Evolutionary conservation across 2,888 invertebrate genomes (phyloP), one percentile per base, ranked within the genome.

Genomic region (Machimus atricapillus): DNA sequence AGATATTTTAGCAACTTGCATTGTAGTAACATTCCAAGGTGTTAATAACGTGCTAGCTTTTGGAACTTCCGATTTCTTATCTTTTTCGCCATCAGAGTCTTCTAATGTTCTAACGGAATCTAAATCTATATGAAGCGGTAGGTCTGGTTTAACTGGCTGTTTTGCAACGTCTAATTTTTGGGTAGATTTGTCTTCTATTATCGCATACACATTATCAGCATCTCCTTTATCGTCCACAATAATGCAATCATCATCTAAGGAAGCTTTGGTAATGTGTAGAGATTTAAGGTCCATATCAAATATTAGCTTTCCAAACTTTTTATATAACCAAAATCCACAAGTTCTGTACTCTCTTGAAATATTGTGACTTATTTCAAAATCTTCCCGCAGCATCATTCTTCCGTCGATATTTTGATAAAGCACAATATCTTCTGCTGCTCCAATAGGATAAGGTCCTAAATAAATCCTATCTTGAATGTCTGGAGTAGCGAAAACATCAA

Each of bases 371-470:
- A 90, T 87, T 85, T 92, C 92, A 87, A 91, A 92, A 1, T 91
- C 90, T 89, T 93, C 92, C 0, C 92, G 90, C 37, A 91, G 81
- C 90, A 92, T 91, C 91, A 93, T 91, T 86, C 91, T 90, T 0
- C 92, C 90, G 87, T 92, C 91, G 2, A 92, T 91, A 87, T 91
- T 91, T 88, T 93, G 92, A 12, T 92, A 89, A 66, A 92, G 87
- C 76, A 92, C 90, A 9, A 92, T 79, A 56, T 91, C 23, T 23
- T 56, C 90, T n/a, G 87, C 88, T 88, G 89, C 89, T 31, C 90
- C 88, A 27, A 90, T 83, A 1, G 88, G 89, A 46, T 92, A 89
- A 0, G 93, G 93, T 0, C 93, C 93, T 87, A 93, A 92, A 87
- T 92, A 92, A 5, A 93, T 90, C 85, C 91, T 91, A n/a, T 90